Conservation (phyloP, 2,888 invertebrate species). For the Cephus pulcher region DNA sequence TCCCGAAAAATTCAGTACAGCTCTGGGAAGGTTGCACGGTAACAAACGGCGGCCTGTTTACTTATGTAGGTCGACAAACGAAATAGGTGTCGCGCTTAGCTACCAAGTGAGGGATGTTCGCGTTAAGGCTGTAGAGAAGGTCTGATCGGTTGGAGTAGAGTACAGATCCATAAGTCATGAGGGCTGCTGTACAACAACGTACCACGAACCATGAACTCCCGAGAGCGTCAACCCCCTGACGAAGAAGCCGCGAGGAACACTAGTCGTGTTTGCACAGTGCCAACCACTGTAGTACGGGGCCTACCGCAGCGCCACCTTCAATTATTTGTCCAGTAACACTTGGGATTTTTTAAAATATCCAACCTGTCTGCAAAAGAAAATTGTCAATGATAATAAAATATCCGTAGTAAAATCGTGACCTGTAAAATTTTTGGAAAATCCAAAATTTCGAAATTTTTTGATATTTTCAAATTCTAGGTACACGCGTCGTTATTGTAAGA, state of each 20-base stretch:
- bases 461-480: no score
- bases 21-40: background rate
- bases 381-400: no score
- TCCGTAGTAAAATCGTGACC: no score
- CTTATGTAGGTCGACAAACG: constrained; percentile 39
- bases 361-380: no score
- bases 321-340: background rate
- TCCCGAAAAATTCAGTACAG: background rate
- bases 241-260: background rate
- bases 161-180: constrained; percentile 56
- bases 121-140: constrained; percentile 6
- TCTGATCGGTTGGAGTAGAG: constrained; percentile 47
- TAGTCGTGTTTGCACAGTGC: background rate
- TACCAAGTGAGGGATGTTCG: constrained; percentile 12
- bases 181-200: constrained; percentile 7
- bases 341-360: no score
- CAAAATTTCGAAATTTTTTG: no score
- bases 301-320: background rate
- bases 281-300: background rate
- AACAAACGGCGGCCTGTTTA: constrained; percentile 37
- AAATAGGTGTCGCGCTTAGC: constrained; percentile 40
- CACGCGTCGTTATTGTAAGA: no score
- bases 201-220: no score
- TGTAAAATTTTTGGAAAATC: no score
- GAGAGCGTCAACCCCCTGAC: background rate